phyloP scores from a whole-genome alignment of 2,888 invertebrate species.

The Oxystoma pomonae region DNA sequence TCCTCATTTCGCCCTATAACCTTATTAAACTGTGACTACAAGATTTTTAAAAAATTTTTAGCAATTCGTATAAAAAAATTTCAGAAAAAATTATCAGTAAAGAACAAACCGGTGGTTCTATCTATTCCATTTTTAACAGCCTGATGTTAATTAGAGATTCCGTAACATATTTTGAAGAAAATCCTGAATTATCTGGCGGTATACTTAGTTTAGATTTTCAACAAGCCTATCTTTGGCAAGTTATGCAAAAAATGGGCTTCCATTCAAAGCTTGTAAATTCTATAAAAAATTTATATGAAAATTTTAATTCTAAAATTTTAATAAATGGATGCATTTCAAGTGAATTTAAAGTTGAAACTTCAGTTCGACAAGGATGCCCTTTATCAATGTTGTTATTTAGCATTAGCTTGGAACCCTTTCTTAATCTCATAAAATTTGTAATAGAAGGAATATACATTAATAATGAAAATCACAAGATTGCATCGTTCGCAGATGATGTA shows the following conservation, averaged over 20 bases:
- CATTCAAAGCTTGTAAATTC: not conserved
- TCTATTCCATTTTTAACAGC: not conserved
- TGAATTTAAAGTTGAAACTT: not conserved
- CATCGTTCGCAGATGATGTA: not conserved
- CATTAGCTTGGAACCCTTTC: constrained; percentile 1
- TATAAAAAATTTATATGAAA: not conserved
- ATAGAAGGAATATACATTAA: not conserved
- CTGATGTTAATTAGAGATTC: not conserved
- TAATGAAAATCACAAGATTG: not conserved
- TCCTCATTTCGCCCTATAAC: not conserved
- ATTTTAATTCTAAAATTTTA: not conserved
- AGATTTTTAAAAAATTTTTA: not conserved
- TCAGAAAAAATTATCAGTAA: not conserved
- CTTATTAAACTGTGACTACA: not conserved
- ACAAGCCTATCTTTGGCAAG: constrained; percentile 1
- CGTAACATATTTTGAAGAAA: not conserved
- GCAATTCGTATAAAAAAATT: not conserved
- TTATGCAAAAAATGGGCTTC: not conserved
- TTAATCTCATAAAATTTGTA: constrained; percentile 1
- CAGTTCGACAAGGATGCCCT: constrained; percentile 8
- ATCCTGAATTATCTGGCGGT: not conserved
- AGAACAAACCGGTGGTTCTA: not conserved
- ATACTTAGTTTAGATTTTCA: not conserved
- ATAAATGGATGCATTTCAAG: not conserved
- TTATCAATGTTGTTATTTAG: not conserved